phyloP scores from a whole-genome alignment of 2,888 invertebrate species.

The Sphaerophoria taeniata region DNA sequence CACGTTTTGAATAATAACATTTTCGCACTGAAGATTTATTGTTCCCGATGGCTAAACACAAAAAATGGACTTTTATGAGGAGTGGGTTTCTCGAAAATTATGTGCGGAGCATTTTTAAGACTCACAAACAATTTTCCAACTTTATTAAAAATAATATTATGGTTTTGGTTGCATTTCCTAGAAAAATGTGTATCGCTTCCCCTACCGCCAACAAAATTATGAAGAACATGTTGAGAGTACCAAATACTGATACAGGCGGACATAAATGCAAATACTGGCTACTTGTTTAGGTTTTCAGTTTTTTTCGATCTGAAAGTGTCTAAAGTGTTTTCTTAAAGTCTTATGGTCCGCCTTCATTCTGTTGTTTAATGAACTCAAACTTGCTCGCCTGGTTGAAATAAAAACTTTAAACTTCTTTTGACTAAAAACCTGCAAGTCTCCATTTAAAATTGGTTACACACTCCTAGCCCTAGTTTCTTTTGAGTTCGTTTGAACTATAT shows the following conservation, averaged over 20 bases:
- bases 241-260: background rate
- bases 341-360: too few species aligned
- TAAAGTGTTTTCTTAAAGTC: too few species aligned
- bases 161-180: background rate
- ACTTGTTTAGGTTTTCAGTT: background rate
- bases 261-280: background rate
- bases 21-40: slow-evolving; percentile 4
- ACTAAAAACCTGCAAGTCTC: background rate
- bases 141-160: background rate
- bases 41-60: slow-evolving; percentile 18
- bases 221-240: background rate
- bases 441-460: background rate
- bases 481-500: background rate
- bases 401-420: background rate
- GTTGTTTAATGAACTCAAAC: too few species aligned
- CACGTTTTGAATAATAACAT: slow-evolving; percentile 50
- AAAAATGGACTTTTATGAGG: slow-evolving; percentile 26
- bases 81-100: background rate
- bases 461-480: background rate
- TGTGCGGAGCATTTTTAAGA: slow-evolving; percentile 12
- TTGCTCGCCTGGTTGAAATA: background rate
- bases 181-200: background rate
- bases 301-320: too few species aligned
- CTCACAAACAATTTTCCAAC: background rate
- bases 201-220: background rate